Conservation (phyloP, 2,113 vertebrate species). For the Coregonus clupeaformis region DNA sequence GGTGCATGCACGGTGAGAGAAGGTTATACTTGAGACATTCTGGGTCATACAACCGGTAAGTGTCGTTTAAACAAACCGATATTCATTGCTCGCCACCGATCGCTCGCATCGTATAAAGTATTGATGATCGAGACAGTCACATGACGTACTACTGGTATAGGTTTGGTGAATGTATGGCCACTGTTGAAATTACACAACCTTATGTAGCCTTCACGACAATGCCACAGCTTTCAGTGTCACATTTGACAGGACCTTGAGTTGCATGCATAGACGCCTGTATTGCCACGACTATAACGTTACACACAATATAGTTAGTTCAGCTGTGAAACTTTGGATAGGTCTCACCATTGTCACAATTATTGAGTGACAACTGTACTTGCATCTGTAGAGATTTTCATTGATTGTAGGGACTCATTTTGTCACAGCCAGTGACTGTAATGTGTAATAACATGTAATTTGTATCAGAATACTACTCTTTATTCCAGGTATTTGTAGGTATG, state of each 20-base stretch:
- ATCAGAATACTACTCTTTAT: no score
- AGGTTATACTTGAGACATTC: slow-evolving; percentile 71
- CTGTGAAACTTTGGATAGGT: no score
- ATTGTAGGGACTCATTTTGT: no score
- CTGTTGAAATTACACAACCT: slow-evolving; percentile 43
- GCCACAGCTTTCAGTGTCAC: slow-evolving; percentile 18
- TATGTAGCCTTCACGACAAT: slow-evolving; percentile 1
- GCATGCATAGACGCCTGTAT: no score
- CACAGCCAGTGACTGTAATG: no score
- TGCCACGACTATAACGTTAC: no score
- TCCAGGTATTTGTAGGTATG: no score
- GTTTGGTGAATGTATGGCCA: slow-evolving; percentile 8
- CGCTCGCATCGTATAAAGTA: background rate
- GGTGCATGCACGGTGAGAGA: slow-evolving; percentile 63
- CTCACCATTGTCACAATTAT: no score
- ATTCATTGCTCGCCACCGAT: background rate
- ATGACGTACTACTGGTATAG: background rate
- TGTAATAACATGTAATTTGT: no score
- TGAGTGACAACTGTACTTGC: no score
- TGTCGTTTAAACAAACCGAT: slow-evolving; percentile 27
- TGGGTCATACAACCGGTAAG: slow-evolving; percentile 59
- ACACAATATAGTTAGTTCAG: no score
- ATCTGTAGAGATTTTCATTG: no score
- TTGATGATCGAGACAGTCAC: background rate
- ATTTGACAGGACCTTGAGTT: slow-evolving; percentile 37